Evolutionary conservation across 2,113 vertebrate species (phyloP).

Genomic region (Atlantisia rogersi): DNA sequence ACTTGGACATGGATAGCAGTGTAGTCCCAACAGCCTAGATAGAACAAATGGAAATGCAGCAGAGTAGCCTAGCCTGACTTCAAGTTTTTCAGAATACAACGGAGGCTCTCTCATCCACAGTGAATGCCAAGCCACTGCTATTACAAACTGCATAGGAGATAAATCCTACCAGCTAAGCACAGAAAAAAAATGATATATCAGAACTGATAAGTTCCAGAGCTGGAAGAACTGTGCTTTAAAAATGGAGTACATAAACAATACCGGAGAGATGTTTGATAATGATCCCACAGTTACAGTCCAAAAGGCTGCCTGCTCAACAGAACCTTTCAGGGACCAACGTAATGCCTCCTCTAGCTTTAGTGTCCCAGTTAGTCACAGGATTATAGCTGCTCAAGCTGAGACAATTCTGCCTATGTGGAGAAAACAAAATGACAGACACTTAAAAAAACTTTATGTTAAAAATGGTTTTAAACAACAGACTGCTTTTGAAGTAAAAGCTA

Average conservation of each 20-base stretch:
- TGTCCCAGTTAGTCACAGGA: background rate
- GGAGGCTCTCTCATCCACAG: background rate
- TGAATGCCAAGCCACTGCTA: background rate
- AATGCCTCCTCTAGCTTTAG: background rate
- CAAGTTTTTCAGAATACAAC: background rate
- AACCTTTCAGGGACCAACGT: background rate
- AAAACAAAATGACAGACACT: background rate
- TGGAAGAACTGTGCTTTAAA: background rate
- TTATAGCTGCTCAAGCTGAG: background rate
- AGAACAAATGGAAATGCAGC: background rate
- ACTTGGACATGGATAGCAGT: background rate
- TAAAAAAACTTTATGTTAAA: background rate
- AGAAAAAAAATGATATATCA: background rate
- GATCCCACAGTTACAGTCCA: background rate
- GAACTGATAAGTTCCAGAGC: background rate
- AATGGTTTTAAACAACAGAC: background rate
- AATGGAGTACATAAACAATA: background rate
- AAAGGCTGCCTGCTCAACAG: background rate
- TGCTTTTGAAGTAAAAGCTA: background rate
- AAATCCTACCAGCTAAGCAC: constrained; percentile 14
- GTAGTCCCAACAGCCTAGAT: background rate
- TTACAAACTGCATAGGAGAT: background rate
- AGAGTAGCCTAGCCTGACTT: background rate
- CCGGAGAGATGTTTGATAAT: background rate
- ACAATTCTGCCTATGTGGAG: background rate